Conservation (phyloP, 2,888 invertebrate genomes). For the Acleris cristana region DNA sequence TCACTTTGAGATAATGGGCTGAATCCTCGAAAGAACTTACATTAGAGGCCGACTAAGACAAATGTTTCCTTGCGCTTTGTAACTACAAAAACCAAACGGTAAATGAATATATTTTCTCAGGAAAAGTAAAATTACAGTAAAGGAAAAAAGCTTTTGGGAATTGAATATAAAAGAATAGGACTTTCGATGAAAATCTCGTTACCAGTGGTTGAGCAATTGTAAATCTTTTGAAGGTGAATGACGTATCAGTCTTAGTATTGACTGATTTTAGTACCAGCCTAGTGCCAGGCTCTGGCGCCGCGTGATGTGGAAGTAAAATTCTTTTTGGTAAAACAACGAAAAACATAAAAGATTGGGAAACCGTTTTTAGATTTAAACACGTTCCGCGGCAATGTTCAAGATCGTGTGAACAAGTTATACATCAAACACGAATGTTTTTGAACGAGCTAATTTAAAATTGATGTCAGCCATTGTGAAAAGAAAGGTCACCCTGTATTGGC, state of each 20-base stretch:
- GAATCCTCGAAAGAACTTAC: slow-evolving; percentile 22
- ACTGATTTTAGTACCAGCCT: slow-evolving; percentile 45
- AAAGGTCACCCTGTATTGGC: too few relatives aligned
- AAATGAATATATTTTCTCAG: slow-evolving; percentile 11
- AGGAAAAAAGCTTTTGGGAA: background rate
- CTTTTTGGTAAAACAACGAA: slow-evolving; percentile 1
- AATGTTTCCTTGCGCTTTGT: slow-evolving; percentile 11
- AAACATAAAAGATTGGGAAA: background rate
- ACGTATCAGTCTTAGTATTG: slow-evolving; percentile 7
- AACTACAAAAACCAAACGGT: slow-evolving; percentile 17
- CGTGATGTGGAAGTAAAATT: background rate
- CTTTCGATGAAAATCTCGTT: too few relatives aligned
- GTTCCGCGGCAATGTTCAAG: too few relatives aligned
- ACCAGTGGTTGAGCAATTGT: too few relatives aligned
- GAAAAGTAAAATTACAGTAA: background rate
- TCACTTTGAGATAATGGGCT: slow-evolving; percentile 15
- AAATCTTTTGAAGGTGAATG: slow-evolving; percentile 4
- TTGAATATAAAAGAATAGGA: background rate
- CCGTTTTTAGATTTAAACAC: background rate
- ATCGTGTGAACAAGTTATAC: too few relatives aligned
- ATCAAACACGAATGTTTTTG: too few relatives aligned
- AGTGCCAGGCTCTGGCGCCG: slow-evolving; percentile 52
- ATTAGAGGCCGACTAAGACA: slow-evolving; percentile 28
- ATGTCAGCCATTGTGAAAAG: too few relatives aligned
- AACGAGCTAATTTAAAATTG: too few relatives aligned